Conservation (phyloP, 1,140 invertebrate genomes). For the Caerostris extrusa region DNA sequence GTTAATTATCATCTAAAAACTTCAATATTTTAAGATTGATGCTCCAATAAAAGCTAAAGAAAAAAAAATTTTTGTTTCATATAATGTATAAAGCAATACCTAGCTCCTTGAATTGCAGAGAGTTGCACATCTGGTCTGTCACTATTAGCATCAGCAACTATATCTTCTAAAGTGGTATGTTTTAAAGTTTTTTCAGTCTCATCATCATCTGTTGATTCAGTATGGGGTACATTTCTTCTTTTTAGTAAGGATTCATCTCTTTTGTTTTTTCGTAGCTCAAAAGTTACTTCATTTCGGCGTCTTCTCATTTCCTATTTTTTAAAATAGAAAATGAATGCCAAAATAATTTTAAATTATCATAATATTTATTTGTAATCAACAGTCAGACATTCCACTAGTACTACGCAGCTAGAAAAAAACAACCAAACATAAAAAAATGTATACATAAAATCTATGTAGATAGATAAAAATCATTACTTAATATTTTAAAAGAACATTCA, state of each 20-base stretch:
- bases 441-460: too few relatives aligned
- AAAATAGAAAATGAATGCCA: background rate
- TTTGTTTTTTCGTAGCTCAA: constrained; percentile 94
- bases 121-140: constrained; percentile 85
- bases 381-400: too few relatives aligned
- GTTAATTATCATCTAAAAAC: too few relatives aligned
- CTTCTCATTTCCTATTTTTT: constrained; percentile 88
- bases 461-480: too few relatives aligned
- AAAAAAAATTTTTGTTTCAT: too few relatives aligned
- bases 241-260: constrained; percentile 98
- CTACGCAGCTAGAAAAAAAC: too few relatives aligned
- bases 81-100: background rate
- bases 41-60: too few relatives aligned
- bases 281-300: constrained; percentile 91
- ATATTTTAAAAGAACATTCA: too few relatives aligned
- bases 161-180: constrained; percentile 80
- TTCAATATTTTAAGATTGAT: too few relatives aligned
- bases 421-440: too few relatives aligned
- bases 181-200: constrained; percentile 83
- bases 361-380: too few relatives aligned
- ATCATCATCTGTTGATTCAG: constrained; percentile 81
- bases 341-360: too few relatives aligned
- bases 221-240: constrained; percentile 90
- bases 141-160: constrained; percentile 84
- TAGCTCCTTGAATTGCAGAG: constrained; percentile 87